Base-by-base conservation (phyloP, 2,797 vertebrate species). In the Girardinus metallicus region DNA sequence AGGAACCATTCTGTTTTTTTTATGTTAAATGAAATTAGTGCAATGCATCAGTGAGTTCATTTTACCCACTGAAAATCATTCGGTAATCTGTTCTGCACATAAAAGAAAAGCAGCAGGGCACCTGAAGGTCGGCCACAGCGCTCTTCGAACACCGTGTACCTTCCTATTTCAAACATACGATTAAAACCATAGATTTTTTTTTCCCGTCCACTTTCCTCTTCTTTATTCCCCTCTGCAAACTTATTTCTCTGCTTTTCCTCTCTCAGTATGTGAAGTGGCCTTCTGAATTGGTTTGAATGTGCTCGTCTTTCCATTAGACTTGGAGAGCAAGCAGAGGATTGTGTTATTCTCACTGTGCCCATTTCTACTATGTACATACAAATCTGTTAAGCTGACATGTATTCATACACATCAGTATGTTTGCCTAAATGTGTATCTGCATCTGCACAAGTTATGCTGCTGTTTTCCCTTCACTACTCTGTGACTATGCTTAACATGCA, bases 11-110 rank as follows among this genome's bases (percentile, higher is more conserved):
- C 77, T 72, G 88, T 88, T 88, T 88, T 90, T 90, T 90, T 88
- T 88, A 94, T 88, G 92, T 93, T 94, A 91, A 92, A 95, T 92
- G 82, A 94, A 95, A 94, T 91, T 91, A 95, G 92, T 53, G 82
- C 88, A 86, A 90, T 92, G 93, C 93, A 94, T 94, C 94, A 90
- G 87, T 91, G 91, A 86, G 86, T 92, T 88, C 83, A 87, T 92
- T 90, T 92, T 84, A 78, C 79, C 81, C 80, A 81, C 83, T 85
- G 78, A 91, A 93, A 93, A 93, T 89, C 89, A 88, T 85, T 82
- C 29, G 68, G 80, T 84, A 89, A 94, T 94, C 88, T 83, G 87
- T 79, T 91, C 80, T 81, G 80, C 86, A 85, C 86, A 88, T 88
- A 85, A 92, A 91, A 93, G 80, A 77, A 85, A 81, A 76, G 85